Evolutionary conservation across 2,113 vertebrate species (phyloP).

Genomic region (Strix uralensis): DNA sequence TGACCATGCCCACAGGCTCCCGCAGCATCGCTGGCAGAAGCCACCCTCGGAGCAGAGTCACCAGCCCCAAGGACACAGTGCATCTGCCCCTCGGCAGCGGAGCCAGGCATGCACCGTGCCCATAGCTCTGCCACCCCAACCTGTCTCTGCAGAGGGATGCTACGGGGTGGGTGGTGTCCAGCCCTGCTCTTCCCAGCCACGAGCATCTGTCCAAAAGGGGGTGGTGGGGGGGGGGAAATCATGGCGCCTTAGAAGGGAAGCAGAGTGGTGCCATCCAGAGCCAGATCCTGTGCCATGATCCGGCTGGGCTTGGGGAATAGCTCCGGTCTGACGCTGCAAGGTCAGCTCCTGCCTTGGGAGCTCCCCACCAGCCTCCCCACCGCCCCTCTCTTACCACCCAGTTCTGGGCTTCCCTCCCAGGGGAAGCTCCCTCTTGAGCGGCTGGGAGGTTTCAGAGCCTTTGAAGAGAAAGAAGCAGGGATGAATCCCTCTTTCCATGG

Average conservation of each 20-base stretch:
- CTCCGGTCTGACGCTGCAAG: not conserved
- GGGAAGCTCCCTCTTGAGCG: not conserved
- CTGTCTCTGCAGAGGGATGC: not conserved
- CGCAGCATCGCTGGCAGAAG: not conserved
- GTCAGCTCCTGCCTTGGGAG: not conserved
- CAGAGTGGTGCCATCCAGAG: not conserved
- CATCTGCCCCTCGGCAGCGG: not conserved
- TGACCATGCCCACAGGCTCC: not conserved
- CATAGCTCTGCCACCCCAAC: not conserved
- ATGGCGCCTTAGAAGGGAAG: no score
- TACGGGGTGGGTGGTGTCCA: not conserved
- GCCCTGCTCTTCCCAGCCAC: not conserved
- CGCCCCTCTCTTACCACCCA: not conserved
- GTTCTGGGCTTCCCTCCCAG: not conserved
- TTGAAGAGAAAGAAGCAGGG: not conserved
- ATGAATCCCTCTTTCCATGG: not conserved
- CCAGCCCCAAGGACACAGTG: not conserved
- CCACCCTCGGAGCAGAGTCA: not conserved
- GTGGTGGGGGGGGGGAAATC: not conserved
- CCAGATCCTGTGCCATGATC: rapidly evolving
- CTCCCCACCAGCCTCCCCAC: not conserved
- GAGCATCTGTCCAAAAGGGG: not conserved
- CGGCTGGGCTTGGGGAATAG: not conserved
- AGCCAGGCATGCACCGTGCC: not conserved
- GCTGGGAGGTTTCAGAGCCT: not conserved